Conservation (phyloP, 2,113 vertebrate genomes). For the Lucifuga dentata region DNA sequence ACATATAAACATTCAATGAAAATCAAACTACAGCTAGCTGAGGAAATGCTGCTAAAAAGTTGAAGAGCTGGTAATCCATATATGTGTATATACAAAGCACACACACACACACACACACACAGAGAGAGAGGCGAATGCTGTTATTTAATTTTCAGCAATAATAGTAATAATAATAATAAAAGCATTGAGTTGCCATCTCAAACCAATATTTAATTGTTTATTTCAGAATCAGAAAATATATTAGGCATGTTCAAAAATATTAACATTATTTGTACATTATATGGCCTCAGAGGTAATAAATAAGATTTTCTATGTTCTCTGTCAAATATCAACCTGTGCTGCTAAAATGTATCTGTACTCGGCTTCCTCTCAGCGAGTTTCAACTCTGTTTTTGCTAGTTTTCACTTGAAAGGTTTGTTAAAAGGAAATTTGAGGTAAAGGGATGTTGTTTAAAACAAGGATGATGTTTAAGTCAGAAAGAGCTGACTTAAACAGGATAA, state of each 20-base stretch:
- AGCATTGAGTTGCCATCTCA: conserved; percentile 21
- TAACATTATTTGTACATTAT: conserved; percentile 24
- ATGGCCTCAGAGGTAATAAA: neutral
- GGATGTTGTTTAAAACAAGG: too few relatives aligned
- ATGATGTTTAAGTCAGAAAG: too few relatives aligned
- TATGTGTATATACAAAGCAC: neutral
- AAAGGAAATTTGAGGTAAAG: too few relatives aligned
- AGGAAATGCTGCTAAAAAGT: too few relatives aligned
- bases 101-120: conserved; percentile 4
- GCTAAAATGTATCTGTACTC: neutral
- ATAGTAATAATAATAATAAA: conserved; percentile 13
- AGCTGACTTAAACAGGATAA: too few relatives aligned
- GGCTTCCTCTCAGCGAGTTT: neutral
- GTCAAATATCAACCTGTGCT: neutral
- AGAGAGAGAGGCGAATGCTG: neutral
- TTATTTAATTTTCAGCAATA: conserved; percentile 1
- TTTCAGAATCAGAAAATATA: conserved; percentile 56
- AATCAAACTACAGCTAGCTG: too few relatives aligned
- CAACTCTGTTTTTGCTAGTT: conserved; percentile 5
- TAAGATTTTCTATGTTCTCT: too few relatives aligned
- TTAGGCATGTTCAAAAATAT: conserved; percentile 44
- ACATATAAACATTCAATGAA: too few relatives aligned
- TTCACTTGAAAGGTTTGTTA: too few relatives aligned
- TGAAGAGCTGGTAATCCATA: neutral
- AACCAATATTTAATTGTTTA: conserved; percentile 54